Conservation (phyloP, 2,888 invertebrate genomes). For the Platynereis dumerilii region DNA sequence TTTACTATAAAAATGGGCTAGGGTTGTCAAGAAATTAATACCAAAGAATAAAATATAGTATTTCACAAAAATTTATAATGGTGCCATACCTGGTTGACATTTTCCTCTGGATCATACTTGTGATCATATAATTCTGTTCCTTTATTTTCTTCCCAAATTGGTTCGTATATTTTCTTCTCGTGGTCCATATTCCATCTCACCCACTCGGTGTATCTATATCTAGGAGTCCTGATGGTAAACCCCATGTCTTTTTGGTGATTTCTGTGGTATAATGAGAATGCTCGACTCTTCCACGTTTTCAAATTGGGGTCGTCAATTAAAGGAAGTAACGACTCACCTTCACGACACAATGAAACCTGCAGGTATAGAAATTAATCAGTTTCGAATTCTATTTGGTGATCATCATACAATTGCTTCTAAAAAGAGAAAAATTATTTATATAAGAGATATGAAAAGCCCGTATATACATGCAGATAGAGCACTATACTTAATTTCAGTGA, state of each 20-base stretch:
- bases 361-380: no score
- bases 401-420: no score
- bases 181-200: conserved; percentile 10
- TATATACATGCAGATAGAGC: no score
- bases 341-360: conserved; percentile 9
- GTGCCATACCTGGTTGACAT: conserved; percentile 1
- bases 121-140: conserved; percentile 7
- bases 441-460: no score
- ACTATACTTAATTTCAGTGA: no score
- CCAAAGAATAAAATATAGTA: no score
- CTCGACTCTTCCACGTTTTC: conserved; percentile 28
- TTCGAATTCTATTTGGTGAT: no score
- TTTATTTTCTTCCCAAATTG: not conserved
- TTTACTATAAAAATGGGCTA: no score
- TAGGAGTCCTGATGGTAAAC: conserved; percentile 33
- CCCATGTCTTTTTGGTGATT: conserved; percentile 41
- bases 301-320: conserved; percentile 21
- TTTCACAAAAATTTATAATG: no score
- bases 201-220: conserved; percentile 11
- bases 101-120: conserved; percentile 7
- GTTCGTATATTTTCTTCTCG: not conserved
- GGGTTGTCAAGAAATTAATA: no score
- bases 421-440: no score
- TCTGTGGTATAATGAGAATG: conserved; percentile 39
- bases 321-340: conserved; percentile 29